Conservation (phyloP, 2,113 vertebrate genomes). For the Forbesichthys agassizii region DNA sequence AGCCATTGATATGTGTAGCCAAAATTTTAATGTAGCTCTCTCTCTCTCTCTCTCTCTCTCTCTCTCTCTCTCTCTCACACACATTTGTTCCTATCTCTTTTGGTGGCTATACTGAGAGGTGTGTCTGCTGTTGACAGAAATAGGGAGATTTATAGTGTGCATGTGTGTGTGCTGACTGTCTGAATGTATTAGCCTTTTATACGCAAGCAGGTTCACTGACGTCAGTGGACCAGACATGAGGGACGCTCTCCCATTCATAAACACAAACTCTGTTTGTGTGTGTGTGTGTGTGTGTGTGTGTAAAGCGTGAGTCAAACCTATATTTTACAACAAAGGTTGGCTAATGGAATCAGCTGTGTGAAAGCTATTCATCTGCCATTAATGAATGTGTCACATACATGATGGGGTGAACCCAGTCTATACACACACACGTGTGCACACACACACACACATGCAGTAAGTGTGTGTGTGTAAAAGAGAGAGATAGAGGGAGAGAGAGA, state of each 20-base stretch:
- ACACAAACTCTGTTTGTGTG: slow-evolving; percentile 13
- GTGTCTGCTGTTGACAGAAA: slow-evolving; percentile 20
- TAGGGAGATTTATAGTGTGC: slow-evolving; percentile 25
- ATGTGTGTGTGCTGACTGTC: not conserved
- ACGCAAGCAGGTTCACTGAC: slow-evolving; percentile 56
- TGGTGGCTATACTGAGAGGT: slow-evolving; percentile 12
- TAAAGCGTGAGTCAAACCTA: slow-evolving; percentile 25
- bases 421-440: slow-evolving; percentile 4
- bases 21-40: not conserved
- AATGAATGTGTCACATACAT: not conserved
- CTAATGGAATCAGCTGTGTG: not conserved
- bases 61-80: not conserved
- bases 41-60: slow-evolving; percentile 2
- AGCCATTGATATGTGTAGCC: too few species aligned
- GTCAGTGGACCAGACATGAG: slow-evolving; percentile 38
- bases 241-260: slow-evolving; percentile 44
- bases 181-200: slow-evolving; percentile 66
- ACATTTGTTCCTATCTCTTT: not conserved
- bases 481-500: too few species aligned
- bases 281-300: slow-evolving; percentile 7
- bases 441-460: too few species aligned
- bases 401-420: not conserved
- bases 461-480: too few species aligned
- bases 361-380: not conserved
- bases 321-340: slow-evolving; percentile 4